Conservation (phyloP, 2,797 vertebrate species). For the Natrix natrix region DNA sequence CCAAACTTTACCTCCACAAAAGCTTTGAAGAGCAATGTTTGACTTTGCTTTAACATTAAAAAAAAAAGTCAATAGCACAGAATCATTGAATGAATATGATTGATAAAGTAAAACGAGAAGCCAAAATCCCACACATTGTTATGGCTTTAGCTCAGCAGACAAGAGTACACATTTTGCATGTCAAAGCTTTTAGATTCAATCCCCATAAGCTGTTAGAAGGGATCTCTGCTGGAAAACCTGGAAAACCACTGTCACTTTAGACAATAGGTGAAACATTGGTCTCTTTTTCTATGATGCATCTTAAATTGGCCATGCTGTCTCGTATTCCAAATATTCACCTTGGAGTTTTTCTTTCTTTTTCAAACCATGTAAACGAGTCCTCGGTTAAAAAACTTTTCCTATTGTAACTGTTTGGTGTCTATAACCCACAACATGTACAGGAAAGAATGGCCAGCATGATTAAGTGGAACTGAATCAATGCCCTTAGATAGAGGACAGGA, state of each 20-base stretch:
- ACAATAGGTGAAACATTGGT: neutral
- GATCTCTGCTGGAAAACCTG: neutral
- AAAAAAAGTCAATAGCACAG: neutral
- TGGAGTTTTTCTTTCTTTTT: conserved; percentile 5
- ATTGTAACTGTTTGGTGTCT: conserved; percentile 19
- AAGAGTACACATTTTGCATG: neutral
- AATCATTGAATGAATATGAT: neutral
- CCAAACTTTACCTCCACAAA: neutral
- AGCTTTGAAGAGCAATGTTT: neutral
- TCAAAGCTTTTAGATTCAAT: neutral
- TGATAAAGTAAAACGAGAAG: neutral
- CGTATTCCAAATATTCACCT: neutral
- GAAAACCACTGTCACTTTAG: neutral
- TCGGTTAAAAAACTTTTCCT: conserved; percentile 28
- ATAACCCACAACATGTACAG: conserved; percentile 41
- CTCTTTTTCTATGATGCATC: neutral
- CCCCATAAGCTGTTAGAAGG: neutral
- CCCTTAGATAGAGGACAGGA: conserved; percentile 51
- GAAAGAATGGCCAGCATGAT: conserved; percentile 36
- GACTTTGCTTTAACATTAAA: neutral
- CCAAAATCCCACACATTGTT: neutral
- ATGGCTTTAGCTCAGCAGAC: neutral
- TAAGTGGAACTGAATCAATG: conserved; percentile 58
- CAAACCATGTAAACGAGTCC: neutral
- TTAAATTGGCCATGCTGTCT: neutral